A percentile compares a stretch with the other conserved stretches of the same genome.
Evolutionary conservation across 1,140 invertebrate genomes (phyloP).

Genomic region (Lycorma delicatula): DNA sequence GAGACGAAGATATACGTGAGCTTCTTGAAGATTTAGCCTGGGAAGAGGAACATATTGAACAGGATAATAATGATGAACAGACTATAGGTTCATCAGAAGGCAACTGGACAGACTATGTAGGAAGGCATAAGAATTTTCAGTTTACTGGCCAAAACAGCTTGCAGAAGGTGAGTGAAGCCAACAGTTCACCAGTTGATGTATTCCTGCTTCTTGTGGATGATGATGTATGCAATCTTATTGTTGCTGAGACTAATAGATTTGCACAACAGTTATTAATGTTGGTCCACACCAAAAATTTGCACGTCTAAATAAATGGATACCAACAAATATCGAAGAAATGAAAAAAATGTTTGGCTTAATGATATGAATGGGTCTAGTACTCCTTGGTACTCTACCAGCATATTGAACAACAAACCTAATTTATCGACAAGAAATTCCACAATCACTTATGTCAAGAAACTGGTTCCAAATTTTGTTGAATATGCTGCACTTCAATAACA

Average conservation of each 20-base stretch:
- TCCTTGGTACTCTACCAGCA: neutral
- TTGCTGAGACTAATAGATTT: neutral
- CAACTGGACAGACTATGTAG: neutral
- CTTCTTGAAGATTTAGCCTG: neutral
- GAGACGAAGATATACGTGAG: neutral
- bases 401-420: neutral
- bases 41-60: neutral
- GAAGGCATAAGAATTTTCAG: neutral
- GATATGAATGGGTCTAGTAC: neutral
- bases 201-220: neutral
- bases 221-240: neutral
- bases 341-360: neutral
- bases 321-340: neutral
- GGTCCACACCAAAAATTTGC: neutral
- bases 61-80: neutral
- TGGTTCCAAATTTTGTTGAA: conserved; percentile 31
- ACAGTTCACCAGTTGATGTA: neutral
- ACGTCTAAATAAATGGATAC: neutral
- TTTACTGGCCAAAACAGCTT: neutral
- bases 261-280: neutral
- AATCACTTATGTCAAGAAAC: conserved; percentile 29
- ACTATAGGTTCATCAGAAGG: neutral
- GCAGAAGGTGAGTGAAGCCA: neutral
- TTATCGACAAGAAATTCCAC: neutral
- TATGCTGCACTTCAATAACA: conserved; percentile 31